phyloP scores from a whole-genome alignment of 2,797 vertebrate genomes.

The Antrozous pallidus region DNA sequence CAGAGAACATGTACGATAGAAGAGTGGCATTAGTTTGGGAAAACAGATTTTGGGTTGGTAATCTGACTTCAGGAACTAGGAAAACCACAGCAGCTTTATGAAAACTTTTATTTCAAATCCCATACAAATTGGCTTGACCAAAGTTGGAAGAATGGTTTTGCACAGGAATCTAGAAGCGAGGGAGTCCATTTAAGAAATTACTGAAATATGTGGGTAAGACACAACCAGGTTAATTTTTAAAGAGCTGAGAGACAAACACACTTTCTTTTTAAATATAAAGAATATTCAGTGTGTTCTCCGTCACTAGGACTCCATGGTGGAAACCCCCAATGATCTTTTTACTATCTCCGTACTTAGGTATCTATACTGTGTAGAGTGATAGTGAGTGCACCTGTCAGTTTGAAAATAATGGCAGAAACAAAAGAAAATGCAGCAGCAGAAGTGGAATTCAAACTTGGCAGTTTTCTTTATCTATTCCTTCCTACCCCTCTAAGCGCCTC shows the following conservation, averaged over 20 bases:
- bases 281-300: not conserved
- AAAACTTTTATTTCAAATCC: not conserved
- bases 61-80: not conserved
- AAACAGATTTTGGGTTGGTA: not conserved
- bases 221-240: not conserved
- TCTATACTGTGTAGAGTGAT: not conserved
- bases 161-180: not conserved
- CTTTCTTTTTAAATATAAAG: not conserved
- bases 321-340: not conserved
- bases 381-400: not conserved
- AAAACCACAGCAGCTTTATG: not conserved
- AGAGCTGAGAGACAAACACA: not conserved
- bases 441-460: not conserved
- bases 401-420: not conserved
- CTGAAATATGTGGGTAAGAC: not conserved
- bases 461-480: conserved; percentile 1
- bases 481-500: not conserved
- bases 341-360: not conserved
- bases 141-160: not conserved
- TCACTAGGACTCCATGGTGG: not conserved
- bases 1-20: too few relatives aligned
- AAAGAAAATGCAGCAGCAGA: not conserved
- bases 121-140: not conserved
- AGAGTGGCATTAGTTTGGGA: not conserved
- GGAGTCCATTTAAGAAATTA: not conserved